Base-by-base conservation (phyloP, 2,888 invertebrate species). In the Pilophorus perplexus region DNA sequence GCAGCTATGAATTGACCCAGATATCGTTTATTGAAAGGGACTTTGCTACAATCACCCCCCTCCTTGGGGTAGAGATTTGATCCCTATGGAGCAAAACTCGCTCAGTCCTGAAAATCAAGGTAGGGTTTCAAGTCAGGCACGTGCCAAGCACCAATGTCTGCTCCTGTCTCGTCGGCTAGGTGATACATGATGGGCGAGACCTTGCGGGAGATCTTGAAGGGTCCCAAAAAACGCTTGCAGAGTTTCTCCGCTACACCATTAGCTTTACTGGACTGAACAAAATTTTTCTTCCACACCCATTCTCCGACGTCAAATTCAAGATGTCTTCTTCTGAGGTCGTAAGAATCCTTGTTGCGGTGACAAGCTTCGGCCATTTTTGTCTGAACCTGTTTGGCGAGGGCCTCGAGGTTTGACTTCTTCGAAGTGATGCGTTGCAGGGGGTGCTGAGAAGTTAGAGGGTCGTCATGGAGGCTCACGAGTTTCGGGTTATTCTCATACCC, bases 201-300 rank as follows among this genome's bases (percentile, higher is more conserved):
- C 20, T 46, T 59, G 14, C 33, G 14, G 20, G 28, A 23, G n/a
- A 59, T 44, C 25, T n/a, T 42, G 37, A 59, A 66, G 2, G 66
- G 57, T 38, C 57, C 66, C 10, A 38, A 42, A 42, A 57, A 66
- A n/a, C n/a, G n/a, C n/a, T n/a, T n/a, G n/a, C n/a, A n/a, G n/a
- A n/a, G n/a, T n/a, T n/a, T n/a, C n/a, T 6, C 28, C 12, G n/a
- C 14, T 55, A 2, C 27, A 12, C 38, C 52, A 8, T 12, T 1
- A 2, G 14, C 18, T n/a, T 25, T 57, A n/a, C n/a, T n/a, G n/a
- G 54, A 55, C n/a, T n/a, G n/a, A n/a, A n/a, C n/a, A n/a, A n/a
- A n/a, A n/a, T n/a, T n/a, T n/a, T n/a, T n/a, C n/a, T 20, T 64
- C 12, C 20, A 38, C 8, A 64, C 33, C 18, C 33, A 37, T n/a